Percentiles rank a stretch among this genome's conserved stretches.
Evolutionary conservation across 2,113 vertebrate species (phyloP).

Genomic region (Rhabdomys dilectus): DNA sequence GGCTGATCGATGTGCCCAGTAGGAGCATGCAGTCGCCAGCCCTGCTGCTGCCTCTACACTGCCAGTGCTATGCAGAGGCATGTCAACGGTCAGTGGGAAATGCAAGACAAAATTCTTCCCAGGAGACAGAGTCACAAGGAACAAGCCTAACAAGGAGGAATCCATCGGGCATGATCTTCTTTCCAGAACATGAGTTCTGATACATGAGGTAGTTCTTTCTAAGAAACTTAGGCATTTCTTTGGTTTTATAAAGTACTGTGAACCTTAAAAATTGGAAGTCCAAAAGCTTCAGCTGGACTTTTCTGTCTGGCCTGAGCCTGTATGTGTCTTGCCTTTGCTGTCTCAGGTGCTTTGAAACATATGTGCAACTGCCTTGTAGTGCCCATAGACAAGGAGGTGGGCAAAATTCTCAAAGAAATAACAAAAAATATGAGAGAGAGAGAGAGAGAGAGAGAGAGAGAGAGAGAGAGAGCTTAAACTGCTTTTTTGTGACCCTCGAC

Average conservation of each 20-base stretch:
- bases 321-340: not conserved
- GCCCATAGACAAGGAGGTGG: not conserved
- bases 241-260: not conserved
- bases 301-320: not conserved
- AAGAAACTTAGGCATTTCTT: not conserved
- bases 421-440: not conserved
- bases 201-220: not conserved
- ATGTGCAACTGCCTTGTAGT: no score
- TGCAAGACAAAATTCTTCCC: not conserved
- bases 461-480: not conserved
- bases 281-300: not conserved
- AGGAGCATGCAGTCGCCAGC: accelerated
- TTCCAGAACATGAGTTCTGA: not conserved
- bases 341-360: not conserved
- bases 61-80: not conserved
- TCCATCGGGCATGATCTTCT: not conserved
- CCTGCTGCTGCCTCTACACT: not conserved
- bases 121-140: not conserved
- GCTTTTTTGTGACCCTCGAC: no score
- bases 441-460: not conserved
- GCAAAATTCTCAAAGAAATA: not conserved
- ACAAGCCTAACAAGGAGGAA: not conserved
- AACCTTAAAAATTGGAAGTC: not conserved
- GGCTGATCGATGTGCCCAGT: not conserved
- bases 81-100: not conserved